Evolutionary conservation across 2,797 vertebrate species (phyloP), one percentile per base, ranked within the genome.

Genomic region (Zenarchopterus dispar): DNA sequence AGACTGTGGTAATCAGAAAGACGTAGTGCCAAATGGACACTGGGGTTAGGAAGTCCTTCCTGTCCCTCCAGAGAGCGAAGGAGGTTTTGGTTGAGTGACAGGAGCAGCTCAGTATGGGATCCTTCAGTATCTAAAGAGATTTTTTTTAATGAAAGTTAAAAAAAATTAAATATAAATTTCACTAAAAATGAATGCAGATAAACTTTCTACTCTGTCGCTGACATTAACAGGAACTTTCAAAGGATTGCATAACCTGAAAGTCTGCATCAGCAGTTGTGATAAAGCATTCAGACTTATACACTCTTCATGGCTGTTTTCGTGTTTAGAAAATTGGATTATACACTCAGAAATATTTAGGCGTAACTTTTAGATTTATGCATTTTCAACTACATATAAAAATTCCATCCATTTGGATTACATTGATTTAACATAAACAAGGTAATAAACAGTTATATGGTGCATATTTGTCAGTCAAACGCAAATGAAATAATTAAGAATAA

Each of bases 21-120:
- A 7, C 96, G 94, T 36, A 99, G 90, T 2, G 93, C 95, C 81
- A 98, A 77, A 68, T 96, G 95, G 66, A 97, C 49, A 6, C 95
- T 95, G 69, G 97, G 97, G 79, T 97, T 97, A 2, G 94, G 89
- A 9, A 88, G 73, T 53, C 74, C 76, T 0, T 80, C 74, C 0
- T 61, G 61, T 1, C 46, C 66, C 39, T 84, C 85, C 17, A 93
- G 68, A 77, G 93, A 90, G 28, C 84, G 92, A 71, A 97, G 88
- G 23, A 99, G 92, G 61, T 66, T 82, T 56, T 92, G 87, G 13
- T 92, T 95, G 67, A 97, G 78, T 6, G 83, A 84, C 24, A 89
- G 77, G 22, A 91, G 64, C 42, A 94, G 73, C 62, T 89, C 66
- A 13, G 17, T 48, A 53, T 92, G 81, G n/a, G 77, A 62, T 41